A percentile compares a stretch with the other conserved stretches of the same genome.
phyloP scores from a whole-genome alignment of 2,888 invertebrate species.

The Macropis europaea region DNA sequence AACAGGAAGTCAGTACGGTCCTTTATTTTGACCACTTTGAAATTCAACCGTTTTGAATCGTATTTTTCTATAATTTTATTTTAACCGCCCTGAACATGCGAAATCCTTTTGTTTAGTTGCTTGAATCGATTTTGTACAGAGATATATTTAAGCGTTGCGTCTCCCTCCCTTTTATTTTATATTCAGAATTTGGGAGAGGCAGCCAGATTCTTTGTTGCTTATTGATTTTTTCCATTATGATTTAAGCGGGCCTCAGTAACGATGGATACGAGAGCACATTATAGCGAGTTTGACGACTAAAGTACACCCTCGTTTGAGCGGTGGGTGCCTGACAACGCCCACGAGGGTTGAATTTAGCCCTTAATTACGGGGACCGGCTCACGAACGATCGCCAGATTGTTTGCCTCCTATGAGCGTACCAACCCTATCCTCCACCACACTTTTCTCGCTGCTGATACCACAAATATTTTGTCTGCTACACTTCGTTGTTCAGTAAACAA shows the following conservation, averaged over 20 bases:
- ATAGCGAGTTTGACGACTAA: conserved; percentile 49
- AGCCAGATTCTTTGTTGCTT: conserved; percentile 12
- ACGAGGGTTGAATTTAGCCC: conserved; percentile 59
- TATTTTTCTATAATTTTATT: too few relatives aligned
- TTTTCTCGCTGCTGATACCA: background rate
- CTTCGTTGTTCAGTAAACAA: too few relatives aligned
- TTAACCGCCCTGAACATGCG: too few relatives aligned
- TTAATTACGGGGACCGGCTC: conserved; percentile 60
- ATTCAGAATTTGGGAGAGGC: background rate
- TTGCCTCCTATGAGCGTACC: conserved; percentile 40
- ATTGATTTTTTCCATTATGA: conserved; percentile 58
- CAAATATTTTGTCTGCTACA: too few relatives aligned
- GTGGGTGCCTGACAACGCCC: conserved; percentile 48
- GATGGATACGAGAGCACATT: conserved; percentile 57
- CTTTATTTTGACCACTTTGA: too few relatives aligned
- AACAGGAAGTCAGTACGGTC: too few relatives aligned
- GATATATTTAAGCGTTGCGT: too few relatives aligned
- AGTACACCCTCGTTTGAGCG: conserved; percentile 59
- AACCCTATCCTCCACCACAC: conserved; percentile 21
- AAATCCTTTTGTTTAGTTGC: too few relatives aligned
- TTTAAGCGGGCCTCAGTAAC: conserved; percentile 50
- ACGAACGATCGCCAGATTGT: conserved; percentile 53
- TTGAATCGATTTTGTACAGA: too few relatives aligned
- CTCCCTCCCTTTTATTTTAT: too few relatives aligned
- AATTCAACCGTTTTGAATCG: too few relatives aligned